Base-by-base conservation (phyloP, 2,797 vertebrate species). In the Hydrophis major region DNA sequence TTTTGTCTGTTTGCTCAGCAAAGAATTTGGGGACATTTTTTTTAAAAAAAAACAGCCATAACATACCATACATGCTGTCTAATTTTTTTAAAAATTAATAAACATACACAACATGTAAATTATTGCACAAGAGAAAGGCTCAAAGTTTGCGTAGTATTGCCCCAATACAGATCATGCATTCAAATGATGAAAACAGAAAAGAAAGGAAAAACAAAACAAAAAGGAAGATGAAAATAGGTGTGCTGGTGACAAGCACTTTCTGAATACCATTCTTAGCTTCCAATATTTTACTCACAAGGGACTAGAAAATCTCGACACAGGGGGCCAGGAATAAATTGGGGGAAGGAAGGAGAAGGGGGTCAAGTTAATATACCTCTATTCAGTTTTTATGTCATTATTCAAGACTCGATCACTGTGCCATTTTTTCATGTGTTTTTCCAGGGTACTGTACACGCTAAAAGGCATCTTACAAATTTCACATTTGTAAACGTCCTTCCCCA, bases 121-220 rank as follows among this genome's bases (percentile, higher is more conserved):
- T 99, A 99, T 99, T 99, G 99, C 99, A 99, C 99, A 99, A 99
- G 99, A 99, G 99, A 99, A 99, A 99, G 99, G 99, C 99, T 99
- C 98, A 98, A 99, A 99, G 98, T 99, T 99, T 99, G 99, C 98
- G 98, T 99, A 99, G 98, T 99, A 99, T 99, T 99, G 99, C 99
- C 99, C 99, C 99, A 98, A 99, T 99, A 99, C 98, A 99, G 98
- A 99, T 99, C 99, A 99, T 99, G 99, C 99, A 99, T 99, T 99
- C 99, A 98, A 98, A 99, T 98, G 98, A 98, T 99, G 98, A 98
- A 97, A 98, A 98, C 97, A 97, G 97, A 98, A 98, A 97, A 96
- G 95, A 95, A 96, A 96, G 90, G 91, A 93, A 32, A 42, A 59
- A 89, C 63, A 91, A 88, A 90, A 37, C 53, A 89, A 95, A 93